Percentiles rank a stretch among this genome's conserved stretches.
Conservation (phyloP, 2,113 vertebrate species). For the Phalacrocorax brasilianus region DNA sequence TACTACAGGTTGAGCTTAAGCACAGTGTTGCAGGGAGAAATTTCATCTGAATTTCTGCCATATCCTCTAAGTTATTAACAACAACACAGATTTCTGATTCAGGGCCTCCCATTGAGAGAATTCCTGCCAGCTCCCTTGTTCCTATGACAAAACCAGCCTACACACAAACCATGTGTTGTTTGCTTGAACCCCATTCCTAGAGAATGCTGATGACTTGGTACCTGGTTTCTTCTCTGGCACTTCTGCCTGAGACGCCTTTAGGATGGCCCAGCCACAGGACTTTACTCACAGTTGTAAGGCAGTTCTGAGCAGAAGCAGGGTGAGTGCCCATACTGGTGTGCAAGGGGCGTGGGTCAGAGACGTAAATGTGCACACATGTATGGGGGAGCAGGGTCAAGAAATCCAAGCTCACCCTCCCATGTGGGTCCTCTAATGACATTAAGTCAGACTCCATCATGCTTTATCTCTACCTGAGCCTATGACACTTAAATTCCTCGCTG, state of each 20-base stretch:
- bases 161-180: neutral
- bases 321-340: neutral
- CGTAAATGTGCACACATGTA: fast-evolving
- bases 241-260: neutral
- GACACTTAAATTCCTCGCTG: neutral
- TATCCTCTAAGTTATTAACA: neutral
- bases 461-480: neutral
- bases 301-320: neutral
- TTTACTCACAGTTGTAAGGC: neutral
- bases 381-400: neutral
- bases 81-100: neutral
- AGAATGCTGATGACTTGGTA: neutral
- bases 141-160: neutral
- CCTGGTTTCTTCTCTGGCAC: neutral
- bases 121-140: neutral
- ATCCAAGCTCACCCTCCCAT: neutral
- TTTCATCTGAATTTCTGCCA: neutral
- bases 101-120: neutral
- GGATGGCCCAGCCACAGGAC: neutral
- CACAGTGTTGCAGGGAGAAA: neutral
- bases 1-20: neutral
- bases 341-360: neutral
- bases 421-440: neutral
- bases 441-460: neutral
- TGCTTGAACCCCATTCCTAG: neutral